Conservation (phyloP, 2,888 invertebrate genomes). For the Lithosia quadra region DNA sequence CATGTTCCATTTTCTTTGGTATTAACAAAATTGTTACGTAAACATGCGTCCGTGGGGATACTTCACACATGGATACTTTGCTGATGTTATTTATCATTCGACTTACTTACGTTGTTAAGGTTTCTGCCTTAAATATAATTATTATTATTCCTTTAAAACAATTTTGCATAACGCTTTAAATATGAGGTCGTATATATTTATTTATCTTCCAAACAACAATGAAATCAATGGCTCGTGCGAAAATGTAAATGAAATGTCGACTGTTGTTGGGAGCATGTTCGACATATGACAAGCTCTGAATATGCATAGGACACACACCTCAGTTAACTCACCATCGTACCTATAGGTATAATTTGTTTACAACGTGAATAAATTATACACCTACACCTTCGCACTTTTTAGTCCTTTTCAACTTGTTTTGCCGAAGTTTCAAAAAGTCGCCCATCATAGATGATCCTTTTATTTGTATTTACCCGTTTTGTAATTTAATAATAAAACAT, state of each 20-base stretch:
- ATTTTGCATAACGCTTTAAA: slow-evolving; percentile 6
- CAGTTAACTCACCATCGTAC: neutral
- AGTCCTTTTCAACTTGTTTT: no score
- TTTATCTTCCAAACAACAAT: slow-evolving; percentile 9
- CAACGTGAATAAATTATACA: no score
- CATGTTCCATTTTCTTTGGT: slow-evolving; percentile 8
- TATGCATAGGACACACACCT: slow-evolving; percentile 2
- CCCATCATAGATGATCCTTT: no score
- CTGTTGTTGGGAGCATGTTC: neutral
- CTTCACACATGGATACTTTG: neutral
- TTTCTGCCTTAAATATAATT: neutral
- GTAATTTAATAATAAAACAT: no score
- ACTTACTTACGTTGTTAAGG: neutral
- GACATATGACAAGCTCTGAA: slow-evolving; percentile 9
- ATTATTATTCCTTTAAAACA: slow-evolving; percentile 5
- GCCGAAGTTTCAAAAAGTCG: no score
- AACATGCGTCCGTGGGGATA: neutral
- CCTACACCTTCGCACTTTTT: neutral
- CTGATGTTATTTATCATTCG: neutral
- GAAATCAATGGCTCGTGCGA: slow-evolving; percentile 13
- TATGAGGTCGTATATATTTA: neutral
- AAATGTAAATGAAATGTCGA: slow-evolving; percentile 13
- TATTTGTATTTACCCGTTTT: no score
- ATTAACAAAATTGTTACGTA: slow-evolving; percentile 7
- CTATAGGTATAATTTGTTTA: no score